Conservation (phyloP, 92 coral and sea anemone species). For the Epizoanthus scotinus region DNA sequence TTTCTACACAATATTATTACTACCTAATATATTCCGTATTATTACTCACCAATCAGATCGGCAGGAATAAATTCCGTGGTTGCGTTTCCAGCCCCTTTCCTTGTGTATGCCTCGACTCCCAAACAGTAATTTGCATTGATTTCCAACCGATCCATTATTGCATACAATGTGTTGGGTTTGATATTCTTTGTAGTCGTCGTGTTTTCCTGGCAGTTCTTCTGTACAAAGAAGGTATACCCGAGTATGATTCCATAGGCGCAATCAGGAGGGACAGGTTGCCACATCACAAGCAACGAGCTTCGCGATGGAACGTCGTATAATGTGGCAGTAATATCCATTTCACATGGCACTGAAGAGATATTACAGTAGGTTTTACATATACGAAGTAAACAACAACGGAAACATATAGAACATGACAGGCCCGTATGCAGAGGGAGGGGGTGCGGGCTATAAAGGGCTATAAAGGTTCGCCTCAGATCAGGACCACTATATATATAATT, state of each 20-base stretch:
- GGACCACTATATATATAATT: no score
- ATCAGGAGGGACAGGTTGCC: constrained; percentile 15
- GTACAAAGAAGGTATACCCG: not conserved
- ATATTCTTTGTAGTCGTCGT: constrained; percentile 1
- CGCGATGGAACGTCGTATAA: not conserved
- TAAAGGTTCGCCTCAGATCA: no score
- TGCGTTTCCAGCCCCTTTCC: constrained; percentile 1
- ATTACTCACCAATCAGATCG: constrained; percentile 9
- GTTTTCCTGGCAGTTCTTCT: constrained; percentile 15
- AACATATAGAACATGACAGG: no score
- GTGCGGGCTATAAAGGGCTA: no score
- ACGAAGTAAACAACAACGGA: no score
- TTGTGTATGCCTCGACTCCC: constrained; percentile 10
- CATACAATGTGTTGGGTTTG: not conserved
- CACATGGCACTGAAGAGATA: not conserved
- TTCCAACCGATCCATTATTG: not conserved
- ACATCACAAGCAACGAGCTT: not conserved
- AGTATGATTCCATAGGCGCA: not conserved
- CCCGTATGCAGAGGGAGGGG: no score
- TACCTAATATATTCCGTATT: no score
- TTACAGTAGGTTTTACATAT: no score
- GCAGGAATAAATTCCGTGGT: constrained; percentile 22
- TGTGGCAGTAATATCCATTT: not conserved
- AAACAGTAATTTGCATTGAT: constrained; percentile 16
- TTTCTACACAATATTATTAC: no score